Evolutionary conservation across 2,888 invertebrate genomes (phyloP).

Genomic region (Encarsia formosa): DNA sequence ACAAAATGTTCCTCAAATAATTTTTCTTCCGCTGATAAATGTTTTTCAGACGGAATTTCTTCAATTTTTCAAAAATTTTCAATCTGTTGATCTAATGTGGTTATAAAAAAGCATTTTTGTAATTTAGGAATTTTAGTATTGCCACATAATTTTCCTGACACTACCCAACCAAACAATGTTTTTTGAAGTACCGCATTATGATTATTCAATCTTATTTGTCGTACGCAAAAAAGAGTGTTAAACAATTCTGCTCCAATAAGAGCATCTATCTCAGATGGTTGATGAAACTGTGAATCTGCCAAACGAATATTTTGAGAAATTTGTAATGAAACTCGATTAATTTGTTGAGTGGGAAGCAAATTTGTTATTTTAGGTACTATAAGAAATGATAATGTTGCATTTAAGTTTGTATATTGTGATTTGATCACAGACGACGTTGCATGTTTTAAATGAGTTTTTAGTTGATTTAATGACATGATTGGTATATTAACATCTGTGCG

Average conservation of each 20-base stretch:
- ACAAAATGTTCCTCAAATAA: conserved; percentile 28
- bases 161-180: not conserved
- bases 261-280: not conserved
- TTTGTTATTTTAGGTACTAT: not conserved
- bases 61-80: conserved; percentile 8
- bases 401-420: not conserved
- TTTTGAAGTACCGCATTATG: not conserved
- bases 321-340: not conserved
- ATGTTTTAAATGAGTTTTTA: not conserved
- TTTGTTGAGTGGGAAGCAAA: not conserved
- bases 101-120: not conserved
- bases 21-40: conserved; percentile 10
- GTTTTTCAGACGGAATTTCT: not conserved
- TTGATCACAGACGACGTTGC: not conserved
- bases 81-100: not conserved
- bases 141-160: not conserved
- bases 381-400: not conserved
- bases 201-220: not conserved
- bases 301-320: not conserved
- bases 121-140: not conserved
- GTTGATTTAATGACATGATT: no score
- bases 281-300: not conserved
- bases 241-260: conserved; percentile 1
- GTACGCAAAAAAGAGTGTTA: not conserved
- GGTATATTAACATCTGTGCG: no score